Evolutionary conservation across 2,888 invertebrate genomes (phyloP).

Genomic region (Rhagophthalmus giganteus): DNA sequence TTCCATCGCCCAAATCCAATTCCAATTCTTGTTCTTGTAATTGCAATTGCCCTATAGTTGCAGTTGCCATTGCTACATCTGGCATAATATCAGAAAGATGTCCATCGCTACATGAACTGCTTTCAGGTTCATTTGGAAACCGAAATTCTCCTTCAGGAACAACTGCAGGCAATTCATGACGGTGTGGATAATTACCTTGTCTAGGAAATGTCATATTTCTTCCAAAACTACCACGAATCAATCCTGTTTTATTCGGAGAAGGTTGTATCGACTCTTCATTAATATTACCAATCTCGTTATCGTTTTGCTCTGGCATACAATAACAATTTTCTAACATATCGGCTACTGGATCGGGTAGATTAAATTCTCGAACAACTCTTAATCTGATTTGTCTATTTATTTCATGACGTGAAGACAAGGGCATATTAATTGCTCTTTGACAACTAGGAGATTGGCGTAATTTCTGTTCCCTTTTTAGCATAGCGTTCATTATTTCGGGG

Average conservation of each 20-base stretch:
- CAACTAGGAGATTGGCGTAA: constrained; percentile 78
- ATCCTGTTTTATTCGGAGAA: constrained; percentile 50
- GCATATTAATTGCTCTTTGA: constrained; percentile 74
- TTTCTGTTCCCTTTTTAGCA: constrained; percentile 85
- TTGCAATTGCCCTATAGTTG: constrained; percentile 70
- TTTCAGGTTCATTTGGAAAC: constrained; percentile 55
- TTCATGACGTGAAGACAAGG: constrained; percentile 75
- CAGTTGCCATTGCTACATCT: constrained; percentile 91
- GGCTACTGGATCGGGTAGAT: constrained; percentile 86
- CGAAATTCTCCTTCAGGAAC: constrained; percentile 65
- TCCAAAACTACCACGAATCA: constrained; percentile 54
- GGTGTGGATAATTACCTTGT: constrained; percentile 53
- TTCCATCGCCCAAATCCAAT: constrained; percentile 84
- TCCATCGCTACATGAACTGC: constrained; percentile 67
- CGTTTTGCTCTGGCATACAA: constrained; percentile 49
- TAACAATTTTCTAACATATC: constrained; percentile 68
- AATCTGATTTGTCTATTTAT: constrained; percentile 79
- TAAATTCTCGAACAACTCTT: constrained; percentile 91
- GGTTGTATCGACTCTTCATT: constrained; percentile 51
- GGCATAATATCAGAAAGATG: constrained; percentile 84
- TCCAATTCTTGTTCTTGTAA: constrained; percentile 69
- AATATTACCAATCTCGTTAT: constrained; percentile 42
- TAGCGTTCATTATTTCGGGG: constrained; percentile 72
- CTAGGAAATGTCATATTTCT: constrained; percentile 68
- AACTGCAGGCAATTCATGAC: constrained; percentile 66